Evolutionary conservation across 2,797 vertebrate species (phyloP).

Genomic region (Megaceryle alcyon): DNA sequence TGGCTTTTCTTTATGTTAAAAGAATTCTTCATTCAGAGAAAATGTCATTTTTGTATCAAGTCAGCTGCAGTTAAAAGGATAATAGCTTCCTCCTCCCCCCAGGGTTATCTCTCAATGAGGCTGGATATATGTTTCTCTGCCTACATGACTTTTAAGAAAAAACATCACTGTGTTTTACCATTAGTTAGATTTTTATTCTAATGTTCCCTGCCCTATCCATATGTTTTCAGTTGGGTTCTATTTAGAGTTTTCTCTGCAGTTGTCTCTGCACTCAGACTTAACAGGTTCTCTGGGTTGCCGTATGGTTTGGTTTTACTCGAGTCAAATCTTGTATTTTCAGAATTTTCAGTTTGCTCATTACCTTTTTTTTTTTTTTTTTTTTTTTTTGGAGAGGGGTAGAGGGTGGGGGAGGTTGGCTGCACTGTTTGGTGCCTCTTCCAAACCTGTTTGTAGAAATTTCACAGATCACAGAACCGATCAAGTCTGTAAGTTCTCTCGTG

Average conservation of each 20-base stretch:
- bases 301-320: slow-evolving; percentile 53
- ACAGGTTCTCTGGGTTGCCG: slow-evolving; percentile 58
- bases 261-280: slow-evolving; percentile 57
- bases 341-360: slow-evolving; percentile 24
- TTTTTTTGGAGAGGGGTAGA: too few species aligned
- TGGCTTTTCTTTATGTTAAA: slow-evolving; percentile 23
- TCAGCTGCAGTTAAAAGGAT: neutral
- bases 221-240: slow-evolving; percentile 59
- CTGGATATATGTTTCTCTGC: neutral
- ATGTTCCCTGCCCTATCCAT: slow-evolving; percentile 41
- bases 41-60: neutral
- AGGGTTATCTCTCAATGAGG: neutral
- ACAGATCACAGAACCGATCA: neutral
- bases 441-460: neutral
- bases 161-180: slow-evolving; percentile 39
- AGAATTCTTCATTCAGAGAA: slow-evolving; percentile 19
- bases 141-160: neutral
- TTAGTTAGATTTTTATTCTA: slow-evolving; percentile 16
- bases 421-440: neutral
- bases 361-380: neutral
- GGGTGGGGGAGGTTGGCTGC: neutral
- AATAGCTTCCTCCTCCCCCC: neutral
- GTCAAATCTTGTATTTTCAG: slow-evolving; percentile 36
- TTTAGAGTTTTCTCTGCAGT: slow-evolving; percentile 59
- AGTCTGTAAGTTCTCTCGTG: neutral